Base-by-base conservation (phyloP, 2,113 vertebrate genomes). In the Calonectris borealis region DNA sequence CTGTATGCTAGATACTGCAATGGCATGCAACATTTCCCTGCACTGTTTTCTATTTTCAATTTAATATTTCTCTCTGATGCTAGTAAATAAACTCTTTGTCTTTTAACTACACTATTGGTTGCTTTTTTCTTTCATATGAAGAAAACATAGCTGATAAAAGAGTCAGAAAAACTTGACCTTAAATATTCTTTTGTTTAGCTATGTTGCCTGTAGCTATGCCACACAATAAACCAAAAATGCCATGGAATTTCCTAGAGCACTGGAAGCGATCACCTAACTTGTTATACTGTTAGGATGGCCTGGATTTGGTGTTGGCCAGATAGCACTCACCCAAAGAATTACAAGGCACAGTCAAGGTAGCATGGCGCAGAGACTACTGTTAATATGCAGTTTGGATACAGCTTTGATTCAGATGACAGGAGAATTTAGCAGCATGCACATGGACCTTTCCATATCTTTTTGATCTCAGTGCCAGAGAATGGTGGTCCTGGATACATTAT, bases 401-500 rank as follows among this genome's bases (percentile, higher is more conserved):
- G 21, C 16, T 91, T 72, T 81, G 29, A 48, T 52, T 46, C 31
- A 34, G 24, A 16, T 57, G 36, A 34, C 10, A 34, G 18, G 7
- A 81, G 44, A 86, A 29, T 51, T 80, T 52, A 80, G 20, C 32
- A 61, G 11, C 32, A 64, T 42, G 25, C 20, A 46, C 19, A 5
- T 22, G 9, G 16, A 68, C 11, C 2, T 38, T 60, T 90, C 48
- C 7, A 3, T 21, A 16, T 32, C 1, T 83, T 88, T 65, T 57
- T 64, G 0, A 83, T 3, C 8, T 86, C 44, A 34, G 10, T 44
- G 36, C 21, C 20, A 54, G 38, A 66, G 31, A 79, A 29, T 24
- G 25, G 16, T 27, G 8, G 13, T 49, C 36, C 18, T 9, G 0
- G 1, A 0, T 57, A 18, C 3, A 11, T 34, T 52, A 4, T 24